A percentile compares a stretch with the other conserved stretches of the same genome.
Evolutionary conservation across 2,888 invertebrate genomes (phyloP).

Genomic region (Idaea aversata): DNA sequence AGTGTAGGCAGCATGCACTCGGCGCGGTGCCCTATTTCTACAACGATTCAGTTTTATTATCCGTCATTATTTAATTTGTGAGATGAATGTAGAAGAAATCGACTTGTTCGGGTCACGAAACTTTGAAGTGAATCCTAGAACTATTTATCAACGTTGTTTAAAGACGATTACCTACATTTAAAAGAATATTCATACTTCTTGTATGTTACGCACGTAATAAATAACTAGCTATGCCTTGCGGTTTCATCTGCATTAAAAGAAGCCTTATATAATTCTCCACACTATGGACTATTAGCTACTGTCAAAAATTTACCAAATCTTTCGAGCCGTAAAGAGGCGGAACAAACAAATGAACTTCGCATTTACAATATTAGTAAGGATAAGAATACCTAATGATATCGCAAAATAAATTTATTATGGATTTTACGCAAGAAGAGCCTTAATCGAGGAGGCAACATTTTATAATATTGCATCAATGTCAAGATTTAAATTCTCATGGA

Average conservation of each 20-base stretch:
- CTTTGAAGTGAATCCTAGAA: background rate
- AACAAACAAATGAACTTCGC: too few relatives aligned
- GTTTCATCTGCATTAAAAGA: background rate
- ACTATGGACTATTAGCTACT: too few relatives aligned
- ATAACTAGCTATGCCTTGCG: too few relatives aligned
- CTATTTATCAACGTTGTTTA: background rate
- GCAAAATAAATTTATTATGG: background rate
- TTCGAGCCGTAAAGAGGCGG: too few relatives aligned
- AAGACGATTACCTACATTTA: background rate
- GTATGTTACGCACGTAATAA: too few relatives aligned
- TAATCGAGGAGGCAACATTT: background rate
- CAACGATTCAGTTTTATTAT: constrained; percentile 31
- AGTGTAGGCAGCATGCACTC: constrained; percentile 18
- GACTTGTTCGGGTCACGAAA: constrained; percentile 25
- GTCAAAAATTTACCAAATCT: too few relatives aligned
- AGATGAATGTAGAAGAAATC: constrained; percentile 30
- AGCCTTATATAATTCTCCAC: background rate
- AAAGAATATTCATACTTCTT: too few relatives aligned
- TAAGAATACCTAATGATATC: background rate
- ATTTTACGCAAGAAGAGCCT: background rate
- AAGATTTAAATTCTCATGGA: background rate
- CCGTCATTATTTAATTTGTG: constrained; percentile 40
- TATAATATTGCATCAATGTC: background rate
- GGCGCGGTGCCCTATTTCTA: constrained; percentile 36
- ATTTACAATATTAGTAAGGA: background rate